Base-by-base conservation (phyloP, 2,113 vertebrate species). In the Centropus bengalensis region DNA sequence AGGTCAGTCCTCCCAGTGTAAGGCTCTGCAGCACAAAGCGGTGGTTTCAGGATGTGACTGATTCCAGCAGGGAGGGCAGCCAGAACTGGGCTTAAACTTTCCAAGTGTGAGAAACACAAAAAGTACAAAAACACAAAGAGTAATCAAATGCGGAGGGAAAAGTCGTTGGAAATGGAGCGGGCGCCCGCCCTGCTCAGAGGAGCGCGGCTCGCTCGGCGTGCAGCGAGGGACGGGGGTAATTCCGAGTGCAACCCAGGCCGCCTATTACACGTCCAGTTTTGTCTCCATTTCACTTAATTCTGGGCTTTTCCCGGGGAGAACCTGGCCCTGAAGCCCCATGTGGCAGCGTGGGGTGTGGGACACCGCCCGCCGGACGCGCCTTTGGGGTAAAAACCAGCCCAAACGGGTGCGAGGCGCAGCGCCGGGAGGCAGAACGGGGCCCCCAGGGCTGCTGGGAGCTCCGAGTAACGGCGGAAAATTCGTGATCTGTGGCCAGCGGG, bases 81-180 rank as follows among this genome's bases (percentile, higher is more conserved):
- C 60, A 33, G 1, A 5, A 51, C 7, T 0, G 1, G 55, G 17
- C 62, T 73, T 45, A 32, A 60, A 89, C 0, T 59, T 63, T 55
- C 6, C 38, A 22, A 60, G n/a, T 4, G 10, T 12, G 27, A 1
- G 1, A 38, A 80, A 42, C 8, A 2, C 0, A 1, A 58, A 85
- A 26, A 0, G 1, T n/a, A n/a, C n/a, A n/a, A n/a, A 38, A 80
- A 42, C 8, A 2, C 0, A 1, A 58, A 85, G 23, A 0, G 1
- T 6, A 10, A 20, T 51, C 17, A 32, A 77, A 52, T 0, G 0
- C 24, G 40, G 67, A 69, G 44, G 49, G 30, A 4, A 49, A 84
- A 60, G 5, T 3, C 1, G 1, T 5, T 55, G 51, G 36, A 58
- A 82, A 82, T 0, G 0, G n/a, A 77, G 52, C 30, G 47, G 40